Base-by-base conservation (phyloP, 1,140 invertebrate genomes). In the Oryzaephilus surinamensis region DNA sequence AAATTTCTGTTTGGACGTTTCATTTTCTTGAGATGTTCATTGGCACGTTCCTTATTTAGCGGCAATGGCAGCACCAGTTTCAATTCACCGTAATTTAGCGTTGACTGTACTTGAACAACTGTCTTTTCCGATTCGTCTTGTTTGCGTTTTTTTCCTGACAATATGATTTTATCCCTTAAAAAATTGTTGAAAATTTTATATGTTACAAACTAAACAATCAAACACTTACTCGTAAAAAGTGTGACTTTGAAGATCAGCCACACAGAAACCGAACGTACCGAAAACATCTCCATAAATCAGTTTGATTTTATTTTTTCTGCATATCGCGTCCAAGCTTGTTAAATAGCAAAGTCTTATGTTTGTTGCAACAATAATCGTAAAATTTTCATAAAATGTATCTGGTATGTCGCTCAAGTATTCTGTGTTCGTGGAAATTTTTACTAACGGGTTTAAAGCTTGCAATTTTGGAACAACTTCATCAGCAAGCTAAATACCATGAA, bases 251-350 rank as follows among this genome's bases (percentile, higher is more conserved):
- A 97, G 72, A 70, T 98, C 93, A 19, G 82, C 73, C 65, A 96
- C 95, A 51, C 81, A 80, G 64, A 82, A 97, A 2, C 94, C 93
- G 70, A 88, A 87, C 59, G 80, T 84, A 31, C 96, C 96, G 79
- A 84, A 96, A 11, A 95, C 85, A 67, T 93, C 88, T 0, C 86
- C 86, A 53, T 80, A 80, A 52, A 90, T 86, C 53, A 97, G 93
- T 54, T 87, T 84, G 2, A 93, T 77, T 13, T 78, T 77, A 21
- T 77, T 69, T 13, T 81, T 71, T 12, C 81, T 74, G 55, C 93
- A 96, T 30, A 82, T 74, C 7, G 73, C 67, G 62, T 96, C 84
- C 2, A 97, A 72, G 46, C 76, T 73, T 16, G 81, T 64, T 11
- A 92, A 64, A 51, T 84, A 73, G 16, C 76, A 66, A 18, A 78